A percentile compares a stretch with the other conserved stretches of the same genome.
Conservation (phyloP, 2,797 vertebrate species). For the Sebastes diaconus region DNA sequence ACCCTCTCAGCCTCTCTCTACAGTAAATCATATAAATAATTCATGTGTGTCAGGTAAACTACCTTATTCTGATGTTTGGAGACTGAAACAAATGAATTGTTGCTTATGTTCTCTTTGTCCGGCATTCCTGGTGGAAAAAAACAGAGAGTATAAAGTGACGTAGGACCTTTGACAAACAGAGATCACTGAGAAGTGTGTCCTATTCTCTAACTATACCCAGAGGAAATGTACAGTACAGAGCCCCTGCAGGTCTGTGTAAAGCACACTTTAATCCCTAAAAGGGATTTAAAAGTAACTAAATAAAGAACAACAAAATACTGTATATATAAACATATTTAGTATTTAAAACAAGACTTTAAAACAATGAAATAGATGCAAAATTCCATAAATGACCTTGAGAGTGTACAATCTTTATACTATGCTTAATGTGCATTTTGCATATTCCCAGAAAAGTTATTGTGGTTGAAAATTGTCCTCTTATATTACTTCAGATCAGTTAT, state of each 20-base stretch:
- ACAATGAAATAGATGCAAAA: not conserved
- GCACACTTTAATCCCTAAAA: not conserved
- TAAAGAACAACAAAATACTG: not conserved
- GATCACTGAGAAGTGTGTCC: not conserved
- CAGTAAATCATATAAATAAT: not conserved
- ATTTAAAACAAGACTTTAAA: not conserved
- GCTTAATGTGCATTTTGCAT: not conserved
- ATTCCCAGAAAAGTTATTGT: not conserved
- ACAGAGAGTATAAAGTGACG: not conserved
- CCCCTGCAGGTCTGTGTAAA: not conserved
- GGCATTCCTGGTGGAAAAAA: constrained; percentile 86
- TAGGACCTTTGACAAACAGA: not conserved
- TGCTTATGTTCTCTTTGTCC: constrained; percentile 93
- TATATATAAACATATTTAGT: not conserved
- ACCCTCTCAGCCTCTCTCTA: not conserved
- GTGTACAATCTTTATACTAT: not conserved
- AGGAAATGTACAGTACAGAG: not conserved
- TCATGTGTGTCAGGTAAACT: constrained; percentile 30
- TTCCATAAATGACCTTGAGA: not conserved
- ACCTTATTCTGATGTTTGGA: constrained; percentile 92
- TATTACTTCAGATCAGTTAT: not conserved
- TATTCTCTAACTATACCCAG: not conserved
- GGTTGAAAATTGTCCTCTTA: not conserved
- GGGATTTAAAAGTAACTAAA: not conserved
- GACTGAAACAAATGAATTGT: constrained; percentile 83